Conservation (phyloP, 2,888 invertebrate genomes). For the Bibio marci region DNA sequence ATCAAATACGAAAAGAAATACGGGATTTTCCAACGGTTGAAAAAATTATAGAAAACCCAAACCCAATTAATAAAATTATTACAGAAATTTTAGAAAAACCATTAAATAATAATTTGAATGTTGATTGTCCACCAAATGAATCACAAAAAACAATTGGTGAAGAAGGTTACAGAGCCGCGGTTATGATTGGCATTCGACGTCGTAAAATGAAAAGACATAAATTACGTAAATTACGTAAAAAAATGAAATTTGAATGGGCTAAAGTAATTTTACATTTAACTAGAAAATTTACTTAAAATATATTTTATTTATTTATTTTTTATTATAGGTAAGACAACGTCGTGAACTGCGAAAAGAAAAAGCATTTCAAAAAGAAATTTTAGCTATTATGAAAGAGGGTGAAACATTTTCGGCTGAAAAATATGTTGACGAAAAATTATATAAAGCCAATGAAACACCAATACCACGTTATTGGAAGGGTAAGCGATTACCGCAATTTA, state of each 20-base stretch:
- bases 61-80: too few species aligned
- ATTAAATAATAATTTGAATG: too few species aligned
- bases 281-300: too few species aligned
- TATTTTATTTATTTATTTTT: slow-evolving; percentile 12
- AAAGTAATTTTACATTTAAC: too few species aligned
- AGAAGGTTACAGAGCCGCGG: slow-evolving; percentile 49
- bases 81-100: too few species aligned
- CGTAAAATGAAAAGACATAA: slow-evolving; percentile 82
- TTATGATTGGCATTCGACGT: slow-evolving; percentile 58
- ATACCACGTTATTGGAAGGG: slow-evolving; percentile 38
- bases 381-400: slow-evolving; percentile 51
- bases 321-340: slow-evolving; percentile 38
- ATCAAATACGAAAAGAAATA: too few species aligned
- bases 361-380: slow-evolving; percentile 50
- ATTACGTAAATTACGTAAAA: slow-evolving; percentile 58
- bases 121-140: too few species aligned
- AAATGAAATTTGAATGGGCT: slow-evolving; percentile 59
- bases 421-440: slow-evolving; percentile 48
- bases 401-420: slow-evolving; percentile 58
- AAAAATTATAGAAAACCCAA: too few species aligned
- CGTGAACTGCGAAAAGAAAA: slow-evolving; percentile 62
- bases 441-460: slow-evolving; percentile 39
- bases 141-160: slow-evolving; percentile 6
- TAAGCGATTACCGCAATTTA: slow-evolving; percentile 44
- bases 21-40: too few species aligned